Percentiles rank a stretch among this genome's conserved stretches.
Evolutionary conservation across 2,797 vertebrate species (phyloP).

Genomic region (Crocodylus rhombifer): DNA sequence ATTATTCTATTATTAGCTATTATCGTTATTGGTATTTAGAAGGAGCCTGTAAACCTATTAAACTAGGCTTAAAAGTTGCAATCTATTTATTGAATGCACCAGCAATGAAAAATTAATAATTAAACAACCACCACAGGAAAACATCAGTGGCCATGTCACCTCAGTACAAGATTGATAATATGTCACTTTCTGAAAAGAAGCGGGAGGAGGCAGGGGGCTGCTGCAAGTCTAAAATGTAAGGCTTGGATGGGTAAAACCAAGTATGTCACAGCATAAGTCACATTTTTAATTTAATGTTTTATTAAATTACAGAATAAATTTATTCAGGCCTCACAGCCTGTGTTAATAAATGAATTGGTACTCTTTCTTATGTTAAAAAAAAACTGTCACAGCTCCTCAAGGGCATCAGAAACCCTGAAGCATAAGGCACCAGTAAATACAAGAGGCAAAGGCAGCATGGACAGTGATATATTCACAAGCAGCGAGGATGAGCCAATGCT

Average conservation of each 20-base stretch:
- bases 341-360: conserved; percentile 84
- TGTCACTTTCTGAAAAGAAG: conserved; percentile 70
- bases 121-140: conserved; percentile 82
- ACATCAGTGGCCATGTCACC: conserved; percentile 80
- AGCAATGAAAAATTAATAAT: conserved; percentile 86
- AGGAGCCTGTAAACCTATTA: conserved; percentile 80
- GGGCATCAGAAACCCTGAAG: conserved; percentile 81
- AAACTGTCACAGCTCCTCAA: conserved; percentile 81
- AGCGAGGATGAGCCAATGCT: conserved; percentile 65
- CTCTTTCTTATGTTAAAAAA: conserved; percentile 79
- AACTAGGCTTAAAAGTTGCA: conserved; percentile 80
- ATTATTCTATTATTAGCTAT: conserved; percentile 74
- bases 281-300: conserved; percentile 86
- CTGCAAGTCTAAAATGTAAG: conserved; percentile 77
- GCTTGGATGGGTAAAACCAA: conserved; percentile 77
- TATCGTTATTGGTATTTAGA: conserved; percentile 79
- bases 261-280: conserved; percentile 80
- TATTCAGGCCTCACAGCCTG: conserved; percentile 75
- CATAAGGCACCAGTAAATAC: conserved; percentile 82
- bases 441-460: conserved; percentile 77
- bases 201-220: neutral
- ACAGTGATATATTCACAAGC: conserved; percentile 80
- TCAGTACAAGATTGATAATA: conserved; percentile 77
- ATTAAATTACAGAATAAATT: conserved; percentile 85
- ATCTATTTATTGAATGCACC: conserved; percentile 81